Conservation (phyloP, 2,888 invertebrate species). For the Hyposoter didymator region DNA sequence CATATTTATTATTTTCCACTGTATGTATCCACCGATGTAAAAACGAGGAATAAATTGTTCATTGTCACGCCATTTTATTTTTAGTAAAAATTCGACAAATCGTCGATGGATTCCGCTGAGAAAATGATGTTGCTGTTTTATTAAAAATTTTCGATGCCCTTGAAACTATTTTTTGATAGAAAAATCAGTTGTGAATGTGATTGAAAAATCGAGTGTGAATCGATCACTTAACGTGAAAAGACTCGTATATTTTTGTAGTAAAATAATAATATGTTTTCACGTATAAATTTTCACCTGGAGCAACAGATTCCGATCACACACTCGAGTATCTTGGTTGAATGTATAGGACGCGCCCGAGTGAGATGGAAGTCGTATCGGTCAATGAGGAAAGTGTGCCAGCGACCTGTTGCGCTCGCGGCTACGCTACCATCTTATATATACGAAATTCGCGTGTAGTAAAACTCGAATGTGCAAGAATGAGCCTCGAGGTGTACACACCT, state of each 20-base stretch:
- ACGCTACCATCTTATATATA: constrained; percentile 42
- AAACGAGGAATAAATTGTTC: constrained; percentile 35
- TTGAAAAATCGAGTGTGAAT: not conserved
- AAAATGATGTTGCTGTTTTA: not conserved
- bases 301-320: constrained; percentile 10
- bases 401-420: constrained; percentile 75
- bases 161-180: not conserved
- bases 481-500: constrained; percentile 38
- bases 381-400: constrained; percentile 81
- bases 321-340: not conserved
- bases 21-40: constrained; percentile 14
- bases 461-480: constrained; percentile 21
- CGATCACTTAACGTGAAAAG: not conserved
- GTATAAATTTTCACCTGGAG: constrained; percentile 31
- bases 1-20: constrained; percentile 54
- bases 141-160: not conserved
- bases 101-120: not conserved
- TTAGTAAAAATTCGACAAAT: not conserved
- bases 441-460: constrained; percentile 39
- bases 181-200: not conserved
- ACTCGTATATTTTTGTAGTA: constrained; percentile 3
- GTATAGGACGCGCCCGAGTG: constrained; percentile 69
- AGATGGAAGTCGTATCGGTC: constrained; percentile 72
- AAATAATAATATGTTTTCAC: constrained; percentile 12
- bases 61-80: constrained; percentile 48